These are phyloP conservation scores for Trichoplusia ni DNA, from an alignment of 1,140 invertebrate species.

Conservation along the genomic window DNA sequence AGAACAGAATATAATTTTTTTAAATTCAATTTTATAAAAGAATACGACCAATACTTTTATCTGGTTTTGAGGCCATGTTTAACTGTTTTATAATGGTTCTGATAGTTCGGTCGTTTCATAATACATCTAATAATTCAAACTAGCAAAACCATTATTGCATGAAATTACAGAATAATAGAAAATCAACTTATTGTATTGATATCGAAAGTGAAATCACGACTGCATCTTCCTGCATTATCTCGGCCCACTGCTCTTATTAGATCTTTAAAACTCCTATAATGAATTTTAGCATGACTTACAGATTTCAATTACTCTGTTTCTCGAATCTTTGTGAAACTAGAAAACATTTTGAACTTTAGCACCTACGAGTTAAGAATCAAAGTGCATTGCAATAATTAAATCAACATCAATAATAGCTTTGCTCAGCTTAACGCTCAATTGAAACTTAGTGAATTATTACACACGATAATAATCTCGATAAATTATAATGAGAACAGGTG, in stretches of 20 bases:
- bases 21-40: too few relatives aligned
- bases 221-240: background rate
- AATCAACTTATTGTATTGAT: too few relatives aligned
- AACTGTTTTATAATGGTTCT: too few relatives aligned
- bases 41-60: too few relatives aligned
- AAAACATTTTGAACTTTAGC: background rate
- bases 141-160: too few relatives aligned
- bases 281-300: slow-evolving; percentile 34
- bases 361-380: background rate
- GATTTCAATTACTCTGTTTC: slow-evolving; percentile 23
- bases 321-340: background rate
- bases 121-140: too few relatives aligned
- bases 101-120: too few relatives aligned
- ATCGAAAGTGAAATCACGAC: slow-evolving; percentile 9
- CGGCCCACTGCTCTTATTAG: slow-evolving; percentile 9
- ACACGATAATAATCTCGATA: slow-evolving; percentile 78
- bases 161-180: too few relatives aligned
- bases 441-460: slow-evolving; percentile 80
- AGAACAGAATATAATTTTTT: too few relatives aligned
- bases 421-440: slow-evolving; percentile 52
- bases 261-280: slow-evolving; percentile 29
- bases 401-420: slow-evolving; percentile 28
- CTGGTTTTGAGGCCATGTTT: too few relatives aligned
- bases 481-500: slow-evolving; percentile 65
- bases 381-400: slow-evolving; percentile 8